A percentile compares a stretch with the other conserved stretches of the same genome.
Conservation (phyloP, 2,113 vertebrate genomes). For the Syrmaticus mikado region DNA sequence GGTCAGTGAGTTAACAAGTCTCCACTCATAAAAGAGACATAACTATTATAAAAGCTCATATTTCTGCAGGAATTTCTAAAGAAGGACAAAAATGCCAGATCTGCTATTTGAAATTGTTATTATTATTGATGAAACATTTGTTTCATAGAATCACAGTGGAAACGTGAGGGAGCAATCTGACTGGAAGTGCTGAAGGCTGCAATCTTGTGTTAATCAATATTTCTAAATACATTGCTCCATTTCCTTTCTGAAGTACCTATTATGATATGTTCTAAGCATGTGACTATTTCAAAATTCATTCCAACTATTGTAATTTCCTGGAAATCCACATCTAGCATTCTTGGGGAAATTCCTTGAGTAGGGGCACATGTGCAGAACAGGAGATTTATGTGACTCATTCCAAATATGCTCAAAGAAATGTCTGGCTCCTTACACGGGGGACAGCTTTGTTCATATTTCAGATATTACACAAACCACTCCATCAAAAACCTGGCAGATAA, state of each 20-base stretch:
- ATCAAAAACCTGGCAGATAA: neutral
- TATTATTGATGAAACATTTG: neutral
- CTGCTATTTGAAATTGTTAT: neutral
- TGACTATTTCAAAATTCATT: slow-evolving; percentile 62
- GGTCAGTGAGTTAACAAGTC: neutral
- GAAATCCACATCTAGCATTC: slow-evolving; percentile 56
- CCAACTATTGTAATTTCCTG: slow-evolving; percentile 75
- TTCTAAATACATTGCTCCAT: neutral
- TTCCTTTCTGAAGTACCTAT: slow-evolving; percentile 29
- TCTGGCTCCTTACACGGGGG: slow-evolving; percentile 5
- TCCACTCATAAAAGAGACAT: neutral
- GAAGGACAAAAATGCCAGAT: neutral
- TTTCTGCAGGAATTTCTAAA: neutral
- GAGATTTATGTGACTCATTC: slow-evolving; percentile 66
- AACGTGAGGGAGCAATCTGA: neutral
- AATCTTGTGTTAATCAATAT: neutral
- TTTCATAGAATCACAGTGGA: neutral
- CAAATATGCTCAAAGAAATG: slow-evolving; percentile 11
- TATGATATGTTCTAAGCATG: neutral
- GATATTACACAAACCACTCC: slow-evolving; percentile 14
- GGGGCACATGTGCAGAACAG: slow-evolving; percentile 46
- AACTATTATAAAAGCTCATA: neutral
- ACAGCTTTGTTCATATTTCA: slow-evolving; percentile 36
- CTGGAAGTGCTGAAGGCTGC: slow-evolving; percentile 26
- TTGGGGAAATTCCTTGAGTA: slow-evolving; percentile 66